Base-by-base conservation (phyloP, 2,113 vertebrate species). In the Megaleporinus macrocephalus region DNA sequence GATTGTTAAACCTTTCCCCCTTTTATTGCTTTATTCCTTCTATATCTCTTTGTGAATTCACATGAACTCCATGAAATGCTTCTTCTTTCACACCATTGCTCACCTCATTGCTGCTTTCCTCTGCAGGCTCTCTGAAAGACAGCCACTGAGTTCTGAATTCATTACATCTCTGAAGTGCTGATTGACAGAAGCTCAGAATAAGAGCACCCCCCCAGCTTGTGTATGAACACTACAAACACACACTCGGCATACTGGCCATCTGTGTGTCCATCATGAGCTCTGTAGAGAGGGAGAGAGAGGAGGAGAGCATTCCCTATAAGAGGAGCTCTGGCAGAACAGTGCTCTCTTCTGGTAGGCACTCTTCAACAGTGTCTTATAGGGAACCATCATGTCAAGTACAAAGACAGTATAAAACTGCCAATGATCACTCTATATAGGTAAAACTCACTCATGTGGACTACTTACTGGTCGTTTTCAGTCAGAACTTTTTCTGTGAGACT, bases 221-320 rank as follows among this genome's bases (percentile, higher is more conserved):
- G 72, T 75, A 73, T 66, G 30, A 53, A 27, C 70, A 65, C 57
- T 80, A n/a, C n/a, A 61, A 61, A 61, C n/a, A 26, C 53, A 55
- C 53, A 4, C 57, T n/a, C 44, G 36, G 55, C 49, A 81, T 81
- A 57, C 73, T 12, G 63, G 51, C 49, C 80, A 70, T 73, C 80
- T 82, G 80, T 69, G 55, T 70, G 80, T 26, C 33, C 73, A 61
- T 9, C 73, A 82, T 82, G 76, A 82, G 79, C 57, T 30, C 71
- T 74, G n/a, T 27, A 51, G 57, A 14, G 59, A 26, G 53, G 26
- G 55, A 24, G 24, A 49, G 66, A 75, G 72, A 75, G 63, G 72
- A 61, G 22, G 22, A 51, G 44, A 73, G 26, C 22, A 61, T 68
- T 82, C 73, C 73, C 22, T 57, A 76, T 82, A 59, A 76, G 10